phyloP scores from a whole-genome alignment of 2,797 vertebrate species.

The Emydoidea blandingii region DNA sequence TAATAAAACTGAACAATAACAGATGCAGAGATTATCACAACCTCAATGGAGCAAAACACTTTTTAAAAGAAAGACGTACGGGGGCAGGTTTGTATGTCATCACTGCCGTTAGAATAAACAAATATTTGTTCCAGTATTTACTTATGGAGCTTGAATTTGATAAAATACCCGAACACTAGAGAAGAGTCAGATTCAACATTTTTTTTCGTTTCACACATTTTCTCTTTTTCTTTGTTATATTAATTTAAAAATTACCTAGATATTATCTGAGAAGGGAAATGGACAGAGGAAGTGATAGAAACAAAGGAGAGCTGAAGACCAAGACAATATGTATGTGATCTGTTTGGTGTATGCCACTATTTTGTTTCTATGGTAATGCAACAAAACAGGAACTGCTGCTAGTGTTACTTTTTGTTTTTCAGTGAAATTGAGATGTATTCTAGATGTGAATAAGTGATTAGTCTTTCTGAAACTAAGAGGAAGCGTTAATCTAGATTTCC shows the following conservation, averaged over 20 bases:
- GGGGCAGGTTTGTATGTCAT: too few species aligned
- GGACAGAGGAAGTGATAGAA: not conserved
- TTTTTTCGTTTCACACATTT: not conserved
- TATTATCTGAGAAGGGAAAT: not conserved
- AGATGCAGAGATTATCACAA: too few species aligned
- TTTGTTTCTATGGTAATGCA: conserved; percentile 18
- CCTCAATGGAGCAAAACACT: too few species aligned
- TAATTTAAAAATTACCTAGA: not conserved
- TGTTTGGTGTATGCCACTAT: not conserved
- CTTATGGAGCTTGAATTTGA: not conserved
- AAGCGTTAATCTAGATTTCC: not conserved
- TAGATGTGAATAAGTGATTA: not conserved
- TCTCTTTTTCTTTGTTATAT: not conserved
- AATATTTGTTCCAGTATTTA: not conserved
- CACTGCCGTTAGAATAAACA: not conserved
- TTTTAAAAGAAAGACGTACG: too few species aligned
- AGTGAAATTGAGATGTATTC: not conserved
- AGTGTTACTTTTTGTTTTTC: not conserved
- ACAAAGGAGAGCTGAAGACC: not conserved
- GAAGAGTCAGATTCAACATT: not conserved
- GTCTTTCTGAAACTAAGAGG: not conserved
- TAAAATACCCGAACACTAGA: not conserved
- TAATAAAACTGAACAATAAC: too few species aligned
- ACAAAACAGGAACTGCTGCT: not conserved
- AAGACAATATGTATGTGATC: not conserved